Conservation (phyloP, 2,888 invertebrate species). For the Micoletzkya japonica region DNA sequence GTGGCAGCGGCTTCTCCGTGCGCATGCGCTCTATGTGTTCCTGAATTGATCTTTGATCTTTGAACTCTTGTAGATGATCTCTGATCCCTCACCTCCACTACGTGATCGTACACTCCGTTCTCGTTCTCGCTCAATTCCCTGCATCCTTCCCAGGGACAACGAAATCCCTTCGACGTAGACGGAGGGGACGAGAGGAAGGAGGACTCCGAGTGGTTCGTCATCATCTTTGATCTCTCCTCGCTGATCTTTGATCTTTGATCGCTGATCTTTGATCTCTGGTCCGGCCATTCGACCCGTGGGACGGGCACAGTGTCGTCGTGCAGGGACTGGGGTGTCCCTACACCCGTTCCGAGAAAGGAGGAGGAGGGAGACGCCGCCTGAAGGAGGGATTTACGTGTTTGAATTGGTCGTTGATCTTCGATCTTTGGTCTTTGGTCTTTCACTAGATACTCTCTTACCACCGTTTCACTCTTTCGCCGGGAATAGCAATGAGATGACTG, state of each 20-base stretch:
- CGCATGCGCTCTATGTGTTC: background rate
- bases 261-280: no score
- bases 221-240: conserved; percentile 12
- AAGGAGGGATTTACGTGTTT: background rate
- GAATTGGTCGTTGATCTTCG: no score
- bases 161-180: background rate
- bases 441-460: no score
- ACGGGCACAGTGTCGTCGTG: conserved; percentile 1
- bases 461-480: no score
- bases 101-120: conserved; percentile 8
- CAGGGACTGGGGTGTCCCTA: background rate
- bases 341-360: background rate
- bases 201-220: background rate
- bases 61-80: background rate
- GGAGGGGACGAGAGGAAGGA: background rate
- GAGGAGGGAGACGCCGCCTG: background rate
- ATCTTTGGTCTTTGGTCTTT: no score
- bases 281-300: background rate
- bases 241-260: conserved; percentile 16
- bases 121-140: background rate
- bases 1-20: background rate
- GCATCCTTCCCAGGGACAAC: background rate
- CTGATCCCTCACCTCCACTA: conserved; percentile 20
- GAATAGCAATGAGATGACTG: no score
- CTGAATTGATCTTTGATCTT: background rate